Base-by-base conservation (phyloP, 2,888 invertebrate species). In the Tetragonisca angustula region DNA sequence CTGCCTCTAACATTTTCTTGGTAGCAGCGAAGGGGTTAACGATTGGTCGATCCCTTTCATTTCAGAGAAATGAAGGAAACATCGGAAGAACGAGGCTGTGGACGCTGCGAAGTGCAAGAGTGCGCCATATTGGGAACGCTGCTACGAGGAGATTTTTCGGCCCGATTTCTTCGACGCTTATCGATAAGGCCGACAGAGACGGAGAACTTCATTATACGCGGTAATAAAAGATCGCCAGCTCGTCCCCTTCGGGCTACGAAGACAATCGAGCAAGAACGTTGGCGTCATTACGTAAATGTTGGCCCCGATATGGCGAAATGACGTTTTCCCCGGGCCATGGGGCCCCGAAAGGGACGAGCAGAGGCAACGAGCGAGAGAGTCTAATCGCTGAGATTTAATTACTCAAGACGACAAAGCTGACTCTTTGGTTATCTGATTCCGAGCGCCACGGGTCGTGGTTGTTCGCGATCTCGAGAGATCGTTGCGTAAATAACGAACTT, bases 101-200 rank as follows among this genome's bases (percentile, higher is more conserved):
- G 67, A 67, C 59, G 27, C 59, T 19, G 9, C 6, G 32, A n/a
- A 32, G 19, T 13, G 50, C 5, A 11, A 49, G 56, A 19, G 24
- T 70, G 36, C 59, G 15, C n/a, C 36, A 43, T 15, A 56, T 80
- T 76, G 76, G 74, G 84, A 88, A 84, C 79, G 77, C 81, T 73
- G 64, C 65, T 49, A 64, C 74, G 78, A 36, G 43, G 68, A 74
- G 71, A 72, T 72, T 70, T 69, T 72, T 77, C 59, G 43, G 75
- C 79, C 70, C 59, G 79, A 83, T 79, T 78, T 76, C 81, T 54
- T 77, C 78, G 79, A 76, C 79, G 73, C 81, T 87, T 87, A 80
- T 80, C 84, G 85, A 70, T 72, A 68, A 59, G 73, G 73, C 61
- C 52, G 59, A 49, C 5, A 15, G 62, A 64, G 27, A 5, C n/a